Evolutionary conservation across 2,888 invertebrate species (phyloP), one percentile per base, ranked within the genome.

Genomic region (Eristalis pertinax): DNA sequence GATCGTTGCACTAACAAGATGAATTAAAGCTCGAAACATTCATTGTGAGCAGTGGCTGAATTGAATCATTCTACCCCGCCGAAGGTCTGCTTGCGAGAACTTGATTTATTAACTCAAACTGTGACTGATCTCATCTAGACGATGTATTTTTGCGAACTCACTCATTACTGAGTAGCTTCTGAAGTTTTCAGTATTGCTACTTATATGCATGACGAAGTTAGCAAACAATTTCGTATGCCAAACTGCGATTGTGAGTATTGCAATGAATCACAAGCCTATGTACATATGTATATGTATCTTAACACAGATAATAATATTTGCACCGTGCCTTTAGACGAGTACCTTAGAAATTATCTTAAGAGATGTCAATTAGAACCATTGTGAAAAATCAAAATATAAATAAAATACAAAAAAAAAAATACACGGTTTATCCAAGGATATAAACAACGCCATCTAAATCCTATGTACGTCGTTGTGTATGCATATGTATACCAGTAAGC

Each of bases 101-200:
- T 76, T 76, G 43, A 68, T 68, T 76, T 76, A 76, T 76, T 60
- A 58, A 11, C 65, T 41, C 58, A 15, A 38, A 41, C 64, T 60
- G 64, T 24, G 24, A 75, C n/a, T 60, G 75, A 58, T 56, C 64
- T 58, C 58, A 65, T 63, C n/a, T 67, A 38, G 58, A 38, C 26
- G 19, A 19, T 22, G 19, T 26, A 38, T 56, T 38, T 38, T 58
- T 41, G 41, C 41, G 41, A 64, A 13, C 13, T 60, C 26, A 35
- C 50, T 50, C 50, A 50, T 50, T 50, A 19, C 50, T 19, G 50
- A 5, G 50, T 50, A 19, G 10, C 19, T 19, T 50, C 19, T 50
- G 0, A 19, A 19, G n/a, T 50, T 7, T 50, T 50, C 7, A 8
- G 4, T 1, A n/a, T 4, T 19, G 43, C 13, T n/a, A 50, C 19